Conservation (phyloP, 2,888 invertebrate genomes). For the Pardosa pseudoannulata region DNA sequence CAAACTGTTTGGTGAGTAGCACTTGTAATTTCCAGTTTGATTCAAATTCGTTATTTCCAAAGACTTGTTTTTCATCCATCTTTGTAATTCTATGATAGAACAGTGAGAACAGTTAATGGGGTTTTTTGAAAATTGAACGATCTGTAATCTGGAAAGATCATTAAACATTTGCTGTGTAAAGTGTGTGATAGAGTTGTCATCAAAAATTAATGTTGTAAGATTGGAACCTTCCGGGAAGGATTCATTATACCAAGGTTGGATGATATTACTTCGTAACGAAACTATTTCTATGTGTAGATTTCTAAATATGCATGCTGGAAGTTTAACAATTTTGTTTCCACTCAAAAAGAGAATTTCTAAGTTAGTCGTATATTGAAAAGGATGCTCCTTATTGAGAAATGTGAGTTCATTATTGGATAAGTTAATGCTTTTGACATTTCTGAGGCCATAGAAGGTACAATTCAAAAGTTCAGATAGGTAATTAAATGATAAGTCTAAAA, state of each 20-base stretch:
- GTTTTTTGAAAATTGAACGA: slow-evolving; percentile 31
- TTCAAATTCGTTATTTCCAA: background rate
- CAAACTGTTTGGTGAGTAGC: background rate
- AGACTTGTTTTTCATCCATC: slow-evolving; percentile 25
- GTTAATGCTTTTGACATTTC: background rate
- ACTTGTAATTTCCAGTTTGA: background rate
- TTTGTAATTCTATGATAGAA: slow-evolving; percentile 19
- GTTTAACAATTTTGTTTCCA: slow-evolving; percentile 22
- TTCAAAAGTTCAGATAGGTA: background rate
- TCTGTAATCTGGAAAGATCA: slow-evolving; percentile 18
- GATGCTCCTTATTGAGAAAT: background rate
- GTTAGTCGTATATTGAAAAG: slow-evolving; percentile 15
- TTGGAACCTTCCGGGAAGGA: background rate
- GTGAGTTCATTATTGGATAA: background rate
- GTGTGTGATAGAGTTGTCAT: slow-evolving; percentile 5
- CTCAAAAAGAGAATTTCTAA: slow-evolving; percentile 4
- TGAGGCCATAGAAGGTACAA: slow-evolving; percentile 30
- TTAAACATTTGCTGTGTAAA: slow-evolving; percentile 44
- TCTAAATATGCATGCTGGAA: slow-evolving; percentile 11
- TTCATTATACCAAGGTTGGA: slow-evolving; percentile 28
- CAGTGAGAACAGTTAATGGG: slow-evolving; percentile 35
- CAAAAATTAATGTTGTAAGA: background rate
- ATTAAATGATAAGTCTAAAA: slow-evolving; percentile 18
- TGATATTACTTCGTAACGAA: background rate
- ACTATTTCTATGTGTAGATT: slow-evolving; percentile 3